A percentile compares a stretch with the other conserved stretches of the same genome.
Evolutionary conservation across 2,888 invertebrate species (phyloP).

Genomic region (Dynastes hyllus): DNA sequence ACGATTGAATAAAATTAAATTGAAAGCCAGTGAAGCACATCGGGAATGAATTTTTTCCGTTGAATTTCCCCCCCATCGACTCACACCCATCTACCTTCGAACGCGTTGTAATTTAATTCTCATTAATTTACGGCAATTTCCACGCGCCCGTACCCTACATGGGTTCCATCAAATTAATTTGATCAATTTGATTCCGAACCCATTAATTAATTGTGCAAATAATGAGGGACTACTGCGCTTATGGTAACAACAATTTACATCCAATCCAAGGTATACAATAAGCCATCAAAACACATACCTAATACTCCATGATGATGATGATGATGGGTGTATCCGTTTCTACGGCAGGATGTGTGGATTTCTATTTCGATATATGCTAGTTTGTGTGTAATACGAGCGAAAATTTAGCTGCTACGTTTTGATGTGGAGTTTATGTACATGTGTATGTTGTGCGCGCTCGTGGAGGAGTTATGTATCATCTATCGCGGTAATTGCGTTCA

Average conservation of each 20-base stretch:
- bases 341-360: not conserved
- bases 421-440: not conserved
- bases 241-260: slow-evolving; percentile 23
- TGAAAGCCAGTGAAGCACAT: not conserved
- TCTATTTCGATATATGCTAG: not conserved
- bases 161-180: slow-evolving; percentile 26
- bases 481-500: not conserved
- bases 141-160: slow-evolving; percentile 2
- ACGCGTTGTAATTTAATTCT: slow-evolving; percentile 26
- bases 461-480: slow-evolving; percentile 9
- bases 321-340: slow-evolving; percentile 14
- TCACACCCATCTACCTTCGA: not conserved
- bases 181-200: slow-evolving; percentile 23
- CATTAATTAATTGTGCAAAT: slow-evolving; percentile 36
- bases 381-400: too few relatives aligned
- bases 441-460: not conserved
- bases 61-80: not conserved
- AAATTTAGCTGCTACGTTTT: not conserved
- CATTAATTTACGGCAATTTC: slow-evolving; percentile 22
- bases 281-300: not conserved
- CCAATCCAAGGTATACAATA: not conserved
- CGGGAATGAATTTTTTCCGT: not conserved
- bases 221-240: not conserved
- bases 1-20: not conserved
- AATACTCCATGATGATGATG: not conserved